Base-by-base conservation (phyloP, 1,140 invertebrate genomes). In the Charaxes varanes region DNA sequence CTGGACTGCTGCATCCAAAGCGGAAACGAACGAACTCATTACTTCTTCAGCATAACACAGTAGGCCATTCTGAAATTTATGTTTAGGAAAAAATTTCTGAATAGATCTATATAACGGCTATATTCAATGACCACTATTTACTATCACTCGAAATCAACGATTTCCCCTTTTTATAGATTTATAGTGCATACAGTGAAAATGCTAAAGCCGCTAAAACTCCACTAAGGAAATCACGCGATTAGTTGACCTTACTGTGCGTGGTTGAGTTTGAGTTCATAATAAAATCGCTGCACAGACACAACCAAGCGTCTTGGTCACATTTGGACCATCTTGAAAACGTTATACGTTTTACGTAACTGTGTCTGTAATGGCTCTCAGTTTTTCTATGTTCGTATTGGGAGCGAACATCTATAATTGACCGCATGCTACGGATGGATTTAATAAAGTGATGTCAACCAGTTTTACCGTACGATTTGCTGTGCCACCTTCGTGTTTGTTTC, bases 21-120 rank as follows among this genome's bases (percentile, higher is more conserved):
- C 88, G 5, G 86, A 85, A 4, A 87, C 70, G 47, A 93, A 87
- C 0, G 87, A 87, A 44, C 78, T 72, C 21, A 91, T 70, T 31
- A 93, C 65, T 63, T 92, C 88, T 31, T 88, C 68, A n/a, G 86
- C 69, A 47, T 90, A 87, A 63, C 90, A 92, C 22, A 85, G 61
- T n/a, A 90, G 43, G 1, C 87, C 86, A 23, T 80, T 69, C 90
- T 92, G 53, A 13, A 68, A 64, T 37, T 11, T 11, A 43, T 41
- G 13, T 13, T 14, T 26, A n/a, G n/a, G n/a, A n/a, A n/a, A n/a
- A n/a, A n/a, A n/a, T n/a, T n/a, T n/a, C n/a, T n/a, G n/a, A n/a
- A n/a, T n/a, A n/a, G n/a, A n/a, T n/a, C n/a, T n/a, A n/a, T n/a
- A n/a, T n/a, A n/a, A n/a, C n/a, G n/a, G n/a, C n/a, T n/a, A n/a